Evolutionary conservation across 2,113 vertebrate species (phyloP), one percentile per base, ranked within the genome.

Genomic region (Hippocampus comes): DNA sequence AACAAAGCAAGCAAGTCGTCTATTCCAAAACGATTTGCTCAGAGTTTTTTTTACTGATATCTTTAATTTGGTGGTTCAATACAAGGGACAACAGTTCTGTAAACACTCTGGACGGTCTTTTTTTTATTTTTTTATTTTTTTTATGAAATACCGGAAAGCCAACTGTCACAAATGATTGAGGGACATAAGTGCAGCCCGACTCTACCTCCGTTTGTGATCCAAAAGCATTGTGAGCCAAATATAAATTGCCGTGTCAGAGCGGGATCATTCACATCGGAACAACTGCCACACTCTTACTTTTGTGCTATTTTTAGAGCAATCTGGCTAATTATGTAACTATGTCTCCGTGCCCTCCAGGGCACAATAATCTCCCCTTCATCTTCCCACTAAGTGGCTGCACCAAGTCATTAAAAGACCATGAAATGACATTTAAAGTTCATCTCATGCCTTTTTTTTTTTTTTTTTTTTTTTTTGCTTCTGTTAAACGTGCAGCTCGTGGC

Each of bases 401-500:
- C 20, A 63, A 63, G 21, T 41, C 57, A 30, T 34, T 34, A 38
- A 65, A 25, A 51, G 55, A 25, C 55, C 8, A 56, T 56, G 2
- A 56, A 12, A 25, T 59, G 23, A 10, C 21, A 11, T 27, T 60
- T 30, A 6, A 4, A 17, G 17, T 60, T 60, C n/a, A 60, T 60
- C 48, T 27, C 9, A 55, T 10, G 56, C 30, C 9, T 14, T 17
- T 17, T 61, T 48, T 0, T 30, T 20, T 23, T 15, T 0, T 30
- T 20, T 23, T 15, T 63, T 0, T 51, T 4, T 70, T 49, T 49
- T 14, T 9, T 27, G 23, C 20, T 71, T 11, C 75, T 21, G 11
- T 71, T 57, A 5, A 48, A 1, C 55, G n/a, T 86, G 82, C 81
- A 99, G 97, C 89, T 99, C 67, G 92, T 92, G 9, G 97, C 97